Evolutionary conservation across 2,888 invertebrate genomes (phyloP), one percentile per base, ranked within the genome.

Genomic region (Nebria brevicollis): DNA sequence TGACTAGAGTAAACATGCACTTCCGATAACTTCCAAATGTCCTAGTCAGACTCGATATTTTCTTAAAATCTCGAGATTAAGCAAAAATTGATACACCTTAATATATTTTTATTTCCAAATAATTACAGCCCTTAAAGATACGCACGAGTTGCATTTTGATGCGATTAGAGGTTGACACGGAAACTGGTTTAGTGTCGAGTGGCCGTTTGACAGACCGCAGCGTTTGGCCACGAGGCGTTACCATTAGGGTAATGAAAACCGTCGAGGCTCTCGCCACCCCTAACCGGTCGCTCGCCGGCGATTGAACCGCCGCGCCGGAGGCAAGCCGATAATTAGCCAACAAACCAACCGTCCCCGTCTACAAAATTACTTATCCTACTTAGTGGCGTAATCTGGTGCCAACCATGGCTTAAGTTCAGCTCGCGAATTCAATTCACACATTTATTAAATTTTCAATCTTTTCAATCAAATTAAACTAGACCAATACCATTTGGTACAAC

Each of bases 301-400:
- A 73, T 73, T 43, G 80, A 86, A 86, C 86, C 85, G 84, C 86
- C 85, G 83, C 85, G 84, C 86, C 85, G 83, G 84, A 85, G 85
- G 86, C 86, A 85, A 86, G 84, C 87, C 87, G 88, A 87, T 88
- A 88, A 88, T 88, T 88, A 88, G 87, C 87, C 87, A 87, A 87
- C 88, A 87, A 87, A 87, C 88, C 87, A 86, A 86, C 43, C 85
- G 84, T 83, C 85, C 26, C 86, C 84, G 84, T 86, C 87, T 86
- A 86, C 87, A 85, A 86, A 88, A 87, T 88, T 87, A 88, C 87
- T 88, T 88, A 87, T 86, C 87, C 87, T 86, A 86, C 87, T 87
- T 87, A 87, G 86, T 87, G 87, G 86, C 87, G 86, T 87, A 88
- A 88, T 87, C 87, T 86, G 84, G 85, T 83, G 84, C 84, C 82